Percentiles rank a stretch among this genome's conserved stretches.
Conservation (phyloP, 2,113 vertebrate species). For the Pelodiscus sinensis region DNA sequence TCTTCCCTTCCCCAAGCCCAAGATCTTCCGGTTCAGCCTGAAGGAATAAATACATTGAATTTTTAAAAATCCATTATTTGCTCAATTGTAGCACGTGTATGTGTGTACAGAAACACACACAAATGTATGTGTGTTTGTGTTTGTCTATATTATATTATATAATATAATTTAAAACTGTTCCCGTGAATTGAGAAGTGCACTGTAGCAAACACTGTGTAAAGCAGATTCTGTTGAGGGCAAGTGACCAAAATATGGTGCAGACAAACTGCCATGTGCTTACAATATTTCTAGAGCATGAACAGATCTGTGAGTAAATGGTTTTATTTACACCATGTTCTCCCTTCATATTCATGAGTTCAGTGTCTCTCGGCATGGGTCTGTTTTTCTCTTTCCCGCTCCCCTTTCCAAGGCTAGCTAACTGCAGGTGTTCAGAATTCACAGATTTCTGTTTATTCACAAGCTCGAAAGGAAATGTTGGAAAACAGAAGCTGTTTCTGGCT, state of each 20-base stretch:
- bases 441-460: slow-evolving; percentile 39
- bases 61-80: not conserved
- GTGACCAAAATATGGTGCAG: not conserved
- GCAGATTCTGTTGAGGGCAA: not conserved
- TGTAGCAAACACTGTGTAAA: not conserved
- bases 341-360: slow-evolving; percentile 49
- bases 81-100: not conserved
- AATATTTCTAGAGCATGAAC: not conserved
- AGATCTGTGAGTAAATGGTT: slow-evolving; percentile 5
- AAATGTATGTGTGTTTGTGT: not conserved
- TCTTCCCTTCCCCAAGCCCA: not conserved
- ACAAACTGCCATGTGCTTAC: not conserved
- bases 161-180: not conserved
- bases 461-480: slow-evolving; percentile 37
- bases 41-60: not conserved
- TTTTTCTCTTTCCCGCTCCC: slow-evolving; percentile 12
- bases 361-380: slow-evolving; percentile 17
- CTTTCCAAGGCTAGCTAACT: slow-evolving; percentile 17
- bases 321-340: not conserved
- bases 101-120: not conserved
- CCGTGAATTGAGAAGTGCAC: not conserved
- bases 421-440: slow-evolving; percentile 28
- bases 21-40: not conserved
- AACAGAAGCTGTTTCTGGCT: slow-evolving; percentile 35
- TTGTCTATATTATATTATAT: not conserved